Evolutionary conservation across 2,113 vertebrate genomes (phyloP), one percentile per base, ranked within the genome.

Genomic region (Naja naja): DNA sequence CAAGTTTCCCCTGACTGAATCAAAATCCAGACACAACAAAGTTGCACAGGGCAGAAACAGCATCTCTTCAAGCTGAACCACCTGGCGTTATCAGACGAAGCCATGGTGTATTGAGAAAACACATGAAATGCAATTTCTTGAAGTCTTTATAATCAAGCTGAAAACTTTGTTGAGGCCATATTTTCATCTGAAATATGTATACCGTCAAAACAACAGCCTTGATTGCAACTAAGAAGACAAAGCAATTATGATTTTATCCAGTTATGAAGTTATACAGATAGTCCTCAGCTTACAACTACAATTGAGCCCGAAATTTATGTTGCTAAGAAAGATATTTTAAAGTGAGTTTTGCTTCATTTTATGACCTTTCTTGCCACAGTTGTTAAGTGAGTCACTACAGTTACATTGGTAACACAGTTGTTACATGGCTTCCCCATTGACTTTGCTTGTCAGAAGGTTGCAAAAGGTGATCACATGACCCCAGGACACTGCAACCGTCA

Each of bases 1-100:
- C 93, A 96, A 93, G 93, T 94, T 97, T 97, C 95, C 96, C 96
- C 96, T 96, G 95, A 20, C 55, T 95, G 96, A 97, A 95, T 95
- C 30, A 0, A 97, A 96, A 94, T 95, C 64, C 95, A 97, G 97
- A 97, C 96, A 97, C 93, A 91, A 88, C 96, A 96, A 91, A 93
- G 95, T 94, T 27, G 96, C 96, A 95, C 96, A 94, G 92, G 95
- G 53, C 92, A 96, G 96, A 93, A 96, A 89, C 95, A 95, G 95
- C 93, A 91, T 18, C 43, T 91, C 94, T 97, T 96, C 97, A 92
- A 39, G 96, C 93, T 95, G 96, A 97, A 95, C 96, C 97, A 97
- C 97, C 97, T 96, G 95, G 91, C 95, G 94, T 95, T 97, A 93
- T 97, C 97, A 95, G 94, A 91, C 91, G 90, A 93, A 96, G 91